Conservation (phyloP, 1,140 invertebrate genomes). For the Nebria ingens region DNA sequence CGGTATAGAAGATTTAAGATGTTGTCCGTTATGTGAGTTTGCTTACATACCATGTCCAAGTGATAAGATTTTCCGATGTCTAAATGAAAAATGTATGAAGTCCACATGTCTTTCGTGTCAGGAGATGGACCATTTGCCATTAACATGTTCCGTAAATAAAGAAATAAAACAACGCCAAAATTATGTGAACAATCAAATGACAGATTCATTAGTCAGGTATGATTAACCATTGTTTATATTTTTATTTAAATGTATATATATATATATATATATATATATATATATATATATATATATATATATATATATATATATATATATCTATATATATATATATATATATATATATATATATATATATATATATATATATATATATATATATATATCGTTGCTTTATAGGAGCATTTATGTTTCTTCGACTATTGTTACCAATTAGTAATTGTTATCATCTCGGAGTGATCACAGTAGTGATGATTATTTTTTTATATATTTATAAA, state of each 20-base stretch:
- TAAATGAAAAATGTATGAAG: constrained; percentile 53
- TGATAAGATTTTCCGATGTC: constrained; percentile 52
- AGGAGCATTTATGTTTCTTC: not conserved
- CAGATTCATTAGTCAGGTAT: not conserved
- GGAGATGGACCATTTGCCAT: constrained; percentile 52
- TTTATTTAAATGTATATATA: not conserved
- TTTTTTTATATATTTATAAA: not conserved
- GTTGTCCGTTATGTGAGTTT: constrained; percentile 55
- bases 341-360: not conserved
- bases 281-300: constrained; percentile 1
- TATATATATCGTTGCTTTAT: not conserved
- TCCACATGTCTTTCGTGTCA: constrained; percentile 53
- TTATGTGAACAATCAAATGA: not conserved
- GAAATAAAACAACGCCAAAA: not conserved
- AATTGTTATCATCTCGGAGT: not conserved
- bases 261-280: constrained; percentile 1
- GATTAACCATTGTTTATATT: not conserved
- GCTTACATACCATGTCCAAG: constrained; percentile 42
- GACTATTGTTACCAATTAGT: not conserved
- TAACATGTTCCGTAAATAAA: constrained; percentile 42
- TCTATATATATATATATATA: not conserved
- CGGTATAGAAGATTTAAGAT: constrained; percentile 46
- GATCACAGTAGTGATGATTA: not conserved
- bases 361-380: constrained; percentile 1
- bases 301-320: constrained; percentile 1